Percentiles rank a stretch among this genome's conserved stretches.
Conservation (phyloP, 2,113 vertebrate genomes). For the Acanthisitta chloris region DNA sequence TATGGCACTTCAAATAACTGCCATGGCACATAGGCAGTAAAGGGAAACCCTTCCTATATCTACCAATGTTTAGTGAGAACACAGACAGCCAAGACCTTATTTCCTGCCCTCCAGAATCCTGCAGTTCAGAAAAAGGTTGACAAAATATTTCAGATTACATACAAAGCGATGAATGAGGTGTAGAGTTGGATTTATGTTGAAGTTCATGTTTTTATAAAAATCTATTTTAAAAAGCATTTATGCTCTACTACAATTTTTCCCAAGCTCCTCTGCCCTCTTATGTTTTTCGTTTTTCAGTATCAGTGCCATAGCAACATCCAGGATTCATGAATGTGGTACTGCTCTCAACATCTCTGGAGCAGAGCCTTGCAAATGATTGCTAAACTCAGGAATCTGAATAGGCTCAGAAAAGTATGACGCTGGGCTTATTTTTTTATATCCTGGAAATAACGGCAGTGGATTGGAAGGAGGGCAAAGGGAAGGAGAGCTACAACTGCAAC, state of each 20-base stretch:
- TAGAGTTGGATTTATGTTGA: conserved; percentile 15
- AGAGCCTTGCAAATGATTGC: neutral
- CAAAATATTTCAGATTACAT: conserved; percentile 39
- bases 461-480: neutral
- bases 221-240: conserved; percentile 48
- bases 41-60: neutral
- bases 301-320: conserved; percentile 51
- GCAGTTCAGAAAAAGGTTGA: conserved; percentile 17
- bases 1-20: neutral
- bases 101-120: neutral
- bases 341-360: neutral
- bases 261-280: conserved; percentile 56
- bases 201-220: conserved; percentile 53
- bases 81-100: neutral
- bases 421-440: neutral
- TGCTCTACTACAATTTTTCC: conserved; percentile 37
- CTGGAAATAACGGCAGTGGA: conserved; percentile 16
- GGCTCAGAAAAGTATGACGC: neutral
- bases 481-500: neutral
- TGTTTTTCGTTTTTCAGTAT: conserved; percentile 47
- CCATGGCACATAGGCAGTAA: neutral
- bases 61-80: neutral
- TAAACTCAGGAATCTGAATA: conserved; percentile 12
- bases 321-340: conserved; percentile 13
- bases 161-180: conserved; percentile 15